These are phyloP conservation scores for Lepus americanus DNA, from an alignment of 2,113 vertebrate genomes.

Conservation along the genomic window DNA sequence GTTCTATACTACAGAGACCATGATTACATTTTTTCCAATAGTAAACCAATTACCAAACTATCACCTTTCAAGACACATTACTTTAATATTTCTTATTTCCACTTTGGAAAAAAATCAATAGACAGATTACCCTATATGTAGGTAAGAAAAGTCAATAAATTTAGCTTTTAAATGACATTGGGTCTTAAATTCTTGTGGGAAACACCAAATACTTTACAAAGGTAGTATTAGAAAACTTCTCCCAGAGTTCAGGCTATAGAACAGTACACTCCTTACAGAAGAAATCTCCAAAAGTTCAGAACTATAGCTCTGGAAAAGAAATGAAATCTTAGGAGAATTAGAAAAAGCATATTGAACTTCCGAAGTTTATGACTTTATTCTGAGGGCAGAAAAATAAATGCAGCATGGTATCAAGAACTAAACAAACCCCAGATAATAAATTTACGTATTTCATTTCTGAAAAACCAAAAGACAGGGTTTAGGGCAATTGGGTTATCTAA, in stretches of 20 bases:
- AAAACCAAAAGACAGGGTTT: background rate
- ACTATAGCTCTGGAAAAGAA: background rate
- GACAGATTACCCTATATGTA: background rate
- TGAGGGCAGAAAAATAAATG: background rate
- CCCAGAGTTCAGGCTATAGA: background rate
- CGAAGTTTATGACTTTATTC: background rate
- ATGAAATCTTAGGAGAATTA: background rate
- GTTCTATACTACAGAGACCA: background rate
- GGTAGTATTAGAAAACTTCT: background rate
- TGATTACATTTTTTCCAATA: constrained; percentile 57
- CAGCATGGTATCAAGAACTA: background rate
- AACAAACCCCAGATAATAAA: background rate
- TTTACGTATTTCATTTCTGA: background rate
- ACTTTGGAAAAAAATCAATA: constrained; percentile 30
- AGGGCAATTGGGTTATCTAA: background rate
- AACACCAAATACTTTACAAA: background rate
- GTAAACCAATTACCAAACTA: constrained; percentile 42
- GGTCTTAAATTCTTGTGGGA: background rate
- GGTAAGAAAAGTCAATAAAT: constrained; percentile 35
- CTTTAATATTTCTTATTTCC: constrained; percentile 38
- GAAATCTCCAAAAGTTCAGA: background rate
- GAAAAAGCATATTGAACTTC: background rate
- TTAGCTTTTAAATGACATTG: background rate
- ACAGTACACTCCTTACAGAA: background rate
- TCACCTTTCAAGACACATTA: constrained; percentile 44